A percentile compares a stretch with the other conserved stretches of the same genome.
These are phyloP conservation scores for Galagoides demidoff DNA, from an alignment of 2,797 vertebrate species.

Conservation along the genomic window DNA sequence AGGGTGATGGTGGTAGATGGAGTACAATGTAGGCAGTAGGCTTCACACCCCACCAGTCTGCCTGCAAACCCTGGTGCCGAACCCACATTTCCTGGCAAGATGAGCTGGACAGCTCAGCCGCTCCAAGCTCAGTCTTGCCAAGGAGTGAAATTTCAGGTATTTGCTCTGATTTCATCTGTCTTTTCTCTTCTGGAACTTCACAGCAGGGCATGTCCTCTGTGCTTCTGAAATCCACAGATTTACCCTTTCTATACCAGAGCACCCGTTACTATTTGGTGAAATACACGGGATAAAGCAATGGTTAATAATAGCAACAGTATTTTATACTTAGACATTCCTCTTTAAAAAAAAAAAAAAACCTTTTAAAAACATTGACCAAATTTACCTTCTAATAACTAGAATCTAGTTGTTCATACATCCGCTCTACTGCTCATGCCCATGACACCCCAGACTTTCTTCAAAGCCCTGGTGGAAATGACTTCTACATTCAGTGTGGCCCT, in stretches of 20 bases:
- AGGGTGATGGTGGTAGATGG: background rate
- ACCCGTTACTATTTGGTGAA: background rate
- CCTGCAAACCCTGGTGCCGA: background rate
- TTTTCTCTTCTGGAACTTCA: background rate
- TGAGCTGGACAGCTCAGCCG: background rate
- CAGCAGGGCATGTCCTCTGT: background rate
- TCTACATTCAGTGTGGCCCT: no score
- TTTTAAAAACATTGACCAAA: background rate
- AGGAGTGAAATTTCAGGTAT: background rate
- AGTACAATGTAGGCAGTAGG: no score
- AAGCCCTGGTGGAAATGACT: background rate
- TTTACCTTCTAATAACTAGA: background rate
- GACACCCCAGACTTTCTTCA: background rate
- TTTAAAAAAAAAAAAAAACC: background rate
- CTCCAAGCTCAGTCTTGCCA: background rate
- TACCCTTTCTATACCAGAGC: background rate
- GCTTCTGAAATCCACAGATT: background rate
- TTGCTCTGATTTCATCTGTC: background rate
- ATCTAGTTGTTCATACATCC: background rate
- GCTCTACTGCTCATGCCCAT: background rate
- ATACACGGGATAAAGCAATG: background rate
- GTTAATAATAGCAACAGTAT: background rate
- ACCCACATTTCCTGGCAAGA: background rate
- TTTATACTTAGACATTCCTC: background rate
- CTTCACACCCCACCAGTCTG: background rate